Base-by-base conservation (phyloP, 2,797 vertebrate species). In the Halcyon badia region DNA sequence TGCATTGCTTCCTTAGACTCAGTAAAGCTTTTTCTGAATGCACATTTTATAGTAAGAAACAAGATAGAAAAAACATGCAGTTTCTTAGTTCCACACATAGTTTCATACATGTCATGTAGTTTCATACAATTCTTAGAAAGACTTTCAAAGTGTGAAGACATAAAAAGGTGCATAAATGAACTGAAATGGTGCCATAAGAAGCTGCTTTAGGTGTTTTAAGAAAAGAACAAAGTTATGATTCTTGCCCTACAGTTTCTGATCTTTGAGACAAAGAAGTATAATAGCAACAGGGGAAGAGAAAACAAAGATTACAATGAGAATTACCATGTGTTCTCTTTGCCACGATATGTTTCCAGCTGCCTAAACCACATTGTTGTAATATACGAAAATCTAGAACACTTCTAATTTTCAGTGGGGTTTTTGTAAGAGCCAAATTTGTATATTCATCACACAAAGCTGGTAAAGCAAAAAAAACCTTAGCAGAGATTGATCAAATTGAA, bases 31-130 rank as follows among this genome's bases (percentile, higher is more conserved):
- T 66, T 83, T 46, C 48, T 79, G 41, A 62, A 64, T n/a, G 41
- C 3, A 64, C 4, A 9, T 18, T 87, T 84, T 48, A 9, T 28
- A 41, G 2, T 9, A 57, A 6, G 44, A 60, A 87, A 80, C 1
- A 37, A 3, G 72, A 39, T 1, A 81, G 15, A 52, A 78, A 80
- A 79, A 11, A 5, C 3, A 1, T 1, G 0, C 11, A 10, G 6
- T 35, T 90, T 69, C 30, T 26, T 49, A 9, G 49, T 24, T 48
- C 24, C 48, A 48, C 13, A 48, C 11, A 37, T 37, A 48, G 48
- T 51, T 51, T 51, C 26, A 51, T 51, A 51, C 6, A 51, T 17
- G 28, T 51, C 49, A 51, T 28, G 49, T 51, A 51, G 49, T 51
- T 51, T 51, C 49, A 51, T 51, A 28, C 14, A 28, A 18, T 15